Percentiles rank a stretch among this genome's conserved stretches.
Evolutionary conservation across 2,888 invertebrate genomes (phyloP).

Genomic region (Hirudinaria manillensis): DNA sequence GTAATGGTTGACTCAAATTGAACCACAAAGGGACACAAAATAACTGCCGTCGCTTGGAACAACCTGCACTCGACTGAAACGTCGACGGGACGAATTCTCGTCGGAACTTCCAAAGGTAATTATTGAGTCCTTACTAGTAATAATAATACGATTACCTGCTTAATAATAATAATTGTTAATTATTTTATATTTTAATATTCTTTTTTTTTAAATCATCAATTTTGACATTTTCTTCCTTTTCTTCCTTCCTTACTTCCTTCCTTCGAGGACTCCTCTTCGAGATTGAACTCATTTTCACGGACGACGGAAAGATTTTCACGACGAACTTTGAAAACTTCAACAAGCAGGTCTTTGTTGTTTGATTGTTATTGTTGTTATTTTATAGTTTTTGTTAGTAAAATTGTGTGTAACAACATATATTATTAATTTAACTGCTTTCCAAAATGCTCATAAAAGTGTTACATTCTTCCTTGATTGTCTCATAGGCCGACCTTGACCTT

Average conservation of each 20-base stretch:
- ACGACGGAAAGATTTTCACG: conserved; percentile 72
- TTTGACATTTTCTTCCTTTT: too few species aligned
- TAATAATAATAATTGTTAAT: too few species aligned
- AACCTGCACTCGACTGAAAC: conserved; percentile 62
- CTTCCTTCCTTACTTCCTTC: too few species aligned
- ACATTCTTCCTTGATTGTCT: too few species aligned
- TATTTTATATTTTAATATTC: too few species aligned
- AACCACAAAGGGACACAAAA: conserved; percentile 64
- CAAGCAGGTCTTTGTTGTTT: conserved; percentile 66
- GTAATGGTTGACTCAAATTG: not conserved
- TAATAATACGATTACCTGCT: not conserved
- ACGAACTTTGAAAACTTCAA: conserved; percentile 70
- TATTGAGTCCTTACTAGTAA: not conserved
- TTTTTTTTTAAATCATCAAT: too few species aligned
- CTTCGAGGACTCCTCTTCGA: conserved; percentile 71
- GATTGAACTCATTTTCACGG: conserved; percentile 74
- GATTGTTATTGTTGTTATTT: conserved; percentile 1
- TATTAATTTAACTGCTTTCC: too few species aligned
- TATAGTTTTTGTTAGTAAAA: conserved; percentile 50
- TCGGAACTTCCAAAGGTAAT: conserved; percentile 76
- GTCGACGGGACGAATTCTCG: conserved; percentile 73
- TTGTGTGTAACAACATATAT: too few species aligned
- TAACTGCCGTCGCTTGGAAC: conserved; percentile 85
- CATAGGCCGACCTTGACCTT: too few species aligned
- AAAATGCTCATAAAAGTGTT: too few species aligned